phyloP scores from a whole-genome alignment of 2,113 vertebrate species.

The Climacteris rufus region DNA sequence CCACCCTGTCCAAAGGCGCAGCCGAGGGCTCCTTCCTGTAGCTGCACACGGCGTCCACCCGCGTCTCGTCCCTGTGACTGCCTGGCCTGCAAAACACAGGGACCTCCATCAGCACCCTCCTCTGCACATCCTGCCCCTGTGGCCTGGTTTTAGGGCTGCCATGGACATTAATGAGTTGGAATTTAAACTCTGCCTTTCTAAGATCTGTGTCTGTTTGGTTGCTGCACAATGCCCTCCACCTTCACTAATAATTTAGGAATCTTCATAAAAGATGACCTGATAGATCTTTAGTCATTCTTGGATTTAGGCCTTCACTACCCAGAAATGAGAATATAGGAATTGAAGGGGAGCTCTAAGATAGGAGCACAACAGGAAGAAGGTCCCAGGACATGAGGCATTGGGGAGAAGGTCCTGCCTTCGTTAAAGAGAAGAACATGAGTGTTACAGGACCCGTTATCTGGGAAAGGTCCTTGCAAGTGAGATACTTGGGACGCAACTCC shows the following conservation, averaged over 20 bases:
- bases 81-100: not conserved
- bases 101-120: accelerated
- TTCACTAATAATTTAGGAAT: no score
- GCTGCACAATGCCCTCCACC: not conserved
- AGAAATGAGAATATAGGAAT: no score
- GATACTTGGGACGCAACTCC: accelerated
- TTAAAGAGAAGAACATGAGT: not conserved
- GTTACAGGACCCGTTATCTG: not conserved
- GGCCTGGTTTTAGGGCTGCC: accelerated
- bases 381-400: no score
- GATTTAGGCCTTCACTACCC: no score
- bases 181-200: accelerated
- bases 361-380: no score
- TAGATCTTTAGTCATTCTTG: no score
- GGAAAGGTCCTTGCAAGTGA: accelerated
- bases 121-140: accelerated
- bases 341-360: no score
- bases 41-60: constrained; percentile 52
- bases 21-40: not conserved
- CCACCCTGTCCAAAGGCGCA: not conserved
- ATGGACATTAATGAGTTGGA: accelerated
- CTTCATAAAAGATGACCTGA: no score
- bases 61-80: not conserved
- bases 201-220: accelerated
- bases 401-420: no score